These are phyloP conservation scores for Xiphydria camelus DNA, from an alignment of 2,888 invertebrate genomes.

Conservation along the genomic window DNA sequence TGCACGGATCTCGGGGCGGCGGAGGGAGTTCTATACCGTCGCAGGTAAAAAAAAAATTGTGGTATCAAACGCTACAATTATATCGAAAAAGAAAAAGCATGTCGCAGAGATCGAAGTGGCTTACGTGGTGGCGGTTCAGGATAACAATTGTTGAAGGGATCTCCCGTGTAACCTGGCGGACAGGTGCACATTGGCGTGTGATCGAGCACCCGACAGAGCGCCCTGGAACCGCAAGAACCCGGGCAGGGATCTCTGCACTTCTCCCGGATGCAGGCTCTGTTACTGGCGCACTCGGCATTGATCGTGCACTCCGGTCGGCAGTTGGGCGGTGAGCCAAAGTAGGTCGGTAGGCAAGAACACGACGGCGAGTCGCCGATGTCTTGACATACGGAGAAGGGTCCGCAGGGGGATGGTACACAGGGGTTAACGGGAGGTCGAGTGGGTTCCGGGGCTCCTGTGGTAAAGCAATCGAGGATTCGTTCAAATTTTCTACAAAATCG, in stretches of 20 bases:
- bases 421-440: constrained; percentile 49
- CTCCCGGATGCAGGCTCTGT: constrained; percentile 59
- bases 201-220: constrained; percentile 59
- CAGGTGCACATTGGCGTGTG: constrained; percentile 61
- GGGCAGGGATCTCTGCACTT: constrained; percentile 61
- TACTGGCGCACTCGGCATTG: constrained; percentile 57
- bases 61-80: too few species aligned
- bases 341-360: constrained; percentile 59
- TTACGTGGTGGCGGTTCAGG: constrained; percentile 37
- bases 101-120: too few species aligned
- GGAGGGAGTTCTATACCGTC: too few species aligned
- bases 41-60: too few species aligned
- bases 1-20: constrained; percentile 63
- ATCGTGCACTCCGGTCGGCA: constrained; percentile 58
- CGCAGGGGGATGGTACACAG: constrained; percentile 66
- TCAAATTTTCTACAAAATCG: not conserved
- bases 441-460: not conserved
- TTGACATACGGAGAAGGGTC: constrained; percentile 46
- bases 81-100: too few species aligned
- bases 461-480: not conserved
- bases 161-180: constrained; percentile 57
- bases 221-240: constrained; percentile 57
- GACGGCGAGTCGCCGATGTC: constrained; percentile 48
- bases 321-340: constrained; percentile 55
- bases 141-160: constrained; percentile 58